These are phyloP conservation scores for Drosophila tani DNA, from an alignment of 1,140 invertebrate genomes.

Conservation along the genomic window DNA sequence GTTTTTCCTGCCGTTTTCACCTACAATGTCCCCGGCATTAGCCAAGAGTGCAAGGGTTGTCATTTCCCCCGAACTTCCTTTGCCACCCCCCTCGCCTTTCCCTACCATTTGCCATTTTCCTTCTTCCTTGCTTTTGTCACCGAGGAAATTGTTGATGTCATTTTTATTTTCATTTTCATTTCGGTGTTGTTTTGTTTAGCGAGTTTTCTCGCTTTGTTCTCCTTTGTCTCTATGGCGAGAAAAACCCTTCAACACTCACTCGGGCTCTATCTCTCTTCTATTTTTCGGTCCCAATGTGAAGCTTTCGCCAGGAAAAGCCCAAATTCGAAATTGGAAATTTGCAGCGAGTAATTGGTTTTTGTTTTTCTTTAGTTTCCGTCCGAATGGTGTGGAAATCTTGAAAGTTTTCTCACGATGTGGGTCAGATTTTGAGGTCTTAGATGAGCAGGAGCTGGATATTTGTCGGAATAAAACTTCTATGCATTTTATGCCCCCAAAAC, in stretches of 20 bases:
- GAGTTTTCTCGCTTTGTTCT: constrained; percentile 11
- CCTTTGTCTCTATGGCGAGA: neutral
- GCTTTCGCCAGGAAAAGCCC: constrained; percentile 23
- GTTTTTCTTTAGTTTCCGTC: constrained; percentile 13
- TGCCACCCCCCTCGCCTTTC: neutral
- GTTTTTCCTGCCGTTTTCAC: constrained; percentile 38
- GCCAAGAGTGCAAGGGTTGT: constrained; percentile 19
- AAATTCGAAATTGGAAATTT: constrained; percentile 44
- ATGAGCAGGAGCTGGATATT: neutral
- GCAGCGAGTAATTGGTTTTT: constrained; percentile 57
- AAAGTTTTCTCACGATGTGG: constrained; percentile 26
- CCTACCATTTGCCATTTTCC: constrained; percentile 9
- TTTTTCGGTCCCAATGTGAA: constrained; percentile 17
- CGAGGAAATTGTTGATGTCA: constrained; percentile 22
- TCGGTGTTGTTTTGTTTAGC: constrained; percentile 16
- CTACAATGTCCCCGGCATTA: constrained; percentile 19
- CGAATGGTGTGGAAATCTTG: constrained; percentile 1
- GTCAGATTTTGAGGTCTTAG: constrained; percentile 26
- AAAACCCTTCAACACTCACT: constrained; percentile 37
- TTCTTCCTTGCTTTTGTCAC: constrained; percentile 15
- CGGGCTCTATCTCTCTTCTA: neutral
- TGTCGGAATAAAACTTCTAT: neutral
- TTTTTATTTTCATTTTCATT: constrained; percentile 23
- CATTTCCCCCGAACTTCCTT: constrained; percentile 17
- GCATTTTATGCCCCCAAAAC: constrained; percentile 21